phyloP scores from a whole-genome alignment of 2,888 invertebrate genomes.

The Andrena marginata region DNA sequence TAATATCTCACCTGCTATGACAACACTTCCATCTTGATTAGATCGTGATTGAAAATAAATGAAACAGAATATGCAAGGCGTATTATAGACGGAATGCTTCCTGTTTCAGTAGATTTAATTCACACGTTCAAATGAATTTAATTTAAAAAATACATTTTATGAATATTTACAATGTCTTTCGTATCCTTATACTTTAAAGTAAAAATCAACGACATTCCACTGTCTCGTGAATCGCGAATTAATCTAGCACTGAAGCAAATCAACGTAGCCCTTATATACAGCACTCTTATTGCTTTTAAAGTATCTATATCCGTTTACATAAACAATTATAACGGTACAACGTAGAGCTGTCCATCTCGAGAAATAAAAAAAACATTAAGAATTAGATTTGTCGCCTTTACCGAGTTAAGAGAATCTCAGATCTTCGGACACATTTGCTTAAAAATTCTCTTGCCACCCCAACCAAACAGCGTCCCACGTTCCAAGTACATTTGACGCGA shows the following conservation, averaged over 20 bases:
- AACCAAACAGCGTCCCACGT: slow-evolving; percentile 10
- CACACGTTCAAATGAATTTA: slow-evolving; percentile 17
- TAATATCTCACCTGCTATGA: not conserved
- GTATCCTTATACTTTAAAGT: slow-evolving; percentile 7
- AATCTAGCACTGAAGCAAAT: slow-evolving; percentile 7
- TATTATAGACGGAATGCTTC: not conserved
- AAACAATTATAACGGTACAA: not conserved
- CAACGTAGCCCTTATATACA: not conserved
- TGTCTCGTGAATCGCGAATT: not conserved
- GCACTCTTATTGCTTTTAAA: not conserved
- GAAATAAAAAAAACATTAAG: not conserved
- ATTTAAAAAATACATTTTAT: slow-evolving; percentile 57
- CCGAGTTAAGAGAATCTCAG: not conserved
- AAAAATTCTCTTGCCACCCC: not conserved
- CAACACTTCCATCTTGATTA: not conserved
- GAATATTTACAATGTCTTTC: slow-evolving; percentile 48
- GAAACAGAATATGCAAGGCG: not conserved
- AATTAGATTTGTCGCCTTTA: not conserved
- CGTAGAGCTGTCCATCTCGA: not conserved
- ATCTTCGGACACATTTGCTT: not conserved
- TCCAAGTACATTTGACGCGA: slow-evolving; percentile 11
- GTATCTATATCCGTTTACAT: slow-evolving; percentile 1
- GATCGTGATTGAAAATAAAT: not conserved
- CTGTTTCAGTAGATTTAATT: slow-evolving; percentile 2
- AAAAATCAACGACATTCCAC: slow-evolving; percentile 1